Base-by-base conservation (phyloP, 2,888 invertebrate genomes). In the Caenorhabditis afra region DNA sequence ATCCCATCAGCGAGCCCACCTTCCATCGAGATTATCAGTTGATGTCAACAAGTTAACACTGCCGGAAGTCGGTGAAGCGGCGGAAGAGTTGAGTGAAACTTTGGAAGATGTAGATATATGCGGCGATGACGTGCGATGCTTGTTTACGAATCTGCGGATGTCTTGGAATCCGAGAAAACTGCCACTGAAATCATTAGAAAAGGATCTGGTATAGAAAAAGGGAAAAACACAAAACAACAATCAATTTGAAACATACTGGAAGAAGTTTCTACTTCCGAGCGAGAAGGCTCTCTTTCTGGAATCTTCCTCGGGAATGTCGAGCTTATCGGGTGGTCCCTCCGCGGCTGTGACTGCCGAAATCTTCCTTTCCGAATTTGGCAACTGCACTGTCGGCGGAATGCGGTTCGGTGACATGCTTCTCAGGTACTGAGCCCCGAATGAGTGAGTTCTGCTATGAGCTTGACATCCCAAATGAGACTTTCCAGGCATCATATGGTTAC, bases 271-370 rank as follows among this genome's bases (percentile, higher is more conserved):
- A 58, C 84, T 85, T 18, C 88, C 88, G 16, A 88, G 74, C 8
- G 87, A 87, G 64, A 87, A 87, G 5, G 87, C 85, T 45, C 88
- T 57, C 64, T 86, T 83, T 20, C 88, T 55, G 3, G 84, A 75
- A 41, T 85, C 87, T 11, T 86, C 86, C n/a, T 61, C 45, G 11
- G 83, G 81, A 10, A 70, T 62, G 5, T 64, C 64, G n/a, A 81
- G 53, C 20, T 55, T 75, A 8, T 61, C 59, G 0, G 70, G 45
- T 1, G 45, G 14, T 20, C 52, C 23, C 18, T 57, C 57, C 11
- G 39, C 39, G 0, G 55, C 29, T 7, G 29, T 29, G 29, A 29
- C 61, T 16, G 64, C 73, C 11, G 73, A 73, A 8, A 64, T 58
- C 20, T 73, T 73, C 14, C 73, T 37, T 5, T 73, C 73, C 8